Conservation (phyloP, 2,113 vertebrate genomes). For the Hydrochoerus hydrochaeris region DNA sequence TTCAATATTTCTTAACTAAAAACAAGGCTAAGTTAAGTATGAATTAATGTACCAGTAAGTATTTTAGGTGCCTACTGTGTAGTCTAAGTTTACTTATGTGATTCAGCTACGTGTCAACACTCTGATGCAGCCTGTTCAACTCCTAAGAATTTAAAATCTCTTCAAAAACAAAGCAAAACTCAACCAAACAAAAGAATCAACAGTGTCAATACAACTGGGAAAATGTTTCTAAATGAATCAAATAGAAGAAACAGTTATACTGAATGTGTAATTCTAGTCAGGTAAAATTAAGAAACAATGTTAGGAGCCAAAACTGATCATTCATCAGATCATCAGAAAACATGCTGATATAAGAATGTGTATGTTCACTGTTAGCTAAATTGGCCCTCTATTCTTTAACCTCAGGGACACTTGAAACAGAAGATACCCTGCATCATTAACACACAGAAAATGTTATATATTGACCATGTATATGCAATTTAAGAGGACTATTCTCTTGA, state of each 20-base stretch:
- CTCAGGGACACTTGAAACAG: background rate
- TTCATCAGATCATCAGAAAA: background rate
- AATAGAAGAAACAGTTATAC: slow-evolving; percentile 24
- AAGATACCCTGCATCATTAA: background rate
- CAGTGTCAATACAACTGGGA: slow-evolving; percentile 1
- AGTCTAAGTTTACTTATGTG: background rate
- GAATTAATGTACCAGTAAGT: slow-evolving; percentile 14
- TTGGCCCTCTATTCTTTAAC: background rate
- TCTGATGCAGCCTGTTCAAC: background rate
- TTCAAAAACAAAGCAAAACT: background rate
- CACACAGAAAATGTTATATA: background rate
- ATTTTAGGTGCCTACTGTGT: background rate
- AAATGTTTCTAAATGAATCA: background rate
- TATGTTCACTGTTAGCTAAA: background rate
- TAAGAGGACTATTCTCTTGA: background rate
- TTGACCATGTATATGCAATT: background rate
- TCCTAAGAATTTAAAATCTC: background rate
- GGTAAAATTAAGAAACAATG: background rate
- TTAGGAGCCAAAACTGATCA: background rate
- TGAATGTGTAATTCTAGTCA: background rate
- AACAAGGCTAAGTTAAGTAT: background rate
- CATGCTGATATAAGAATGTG: background rate
- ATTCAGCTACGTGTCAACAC: slow-evolving; percentile 3
- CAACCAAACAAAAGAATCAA: background rate
- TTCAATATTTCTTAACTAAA: background rate